These are phyloP conservation scores for Galago senegalensis DNA, from an alignment of 2,797 vertebrate genomes.

Conservation along the genomic window DNA sequence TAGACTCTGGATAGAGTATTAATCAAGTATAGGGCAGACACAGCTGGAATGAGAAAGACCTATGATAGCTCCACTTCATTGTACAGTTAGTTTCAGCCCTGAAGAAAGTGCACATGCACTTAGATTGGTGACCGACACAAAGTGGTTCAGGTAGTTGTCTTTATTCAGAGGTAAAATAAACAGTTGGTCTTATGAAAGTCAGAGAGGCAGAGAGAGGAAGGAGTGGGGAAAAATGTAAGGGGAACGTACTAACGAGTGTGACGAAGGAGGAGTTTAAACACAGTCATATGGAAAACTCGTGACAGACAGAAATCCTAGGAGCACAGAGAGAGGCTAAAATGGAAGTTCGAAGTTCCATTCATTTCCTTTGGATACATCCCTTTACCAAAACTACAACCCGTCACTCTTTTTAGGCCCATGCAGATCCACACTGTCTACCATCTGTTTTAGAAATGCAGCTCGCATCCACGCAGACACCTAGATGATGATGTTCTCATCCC, in stretches of 20 bases:
- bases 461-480: background rate
- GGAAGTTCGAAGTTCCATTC: background rate
- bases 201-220: background rate
- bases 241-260: background rate
- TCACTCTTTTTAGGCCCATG: background rate
- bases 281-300: background rate
- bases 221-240: background rate
- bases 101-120: background rate
- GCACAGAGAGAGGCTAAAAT: conserved; percentile 21
- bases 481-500: background rate
- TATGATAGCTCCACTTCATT: background rate
- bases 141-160: background rate
- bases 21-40: background rate
- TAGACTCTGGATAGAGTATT: background rate
- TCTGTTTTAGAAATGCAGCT: conserved; percentile 54
- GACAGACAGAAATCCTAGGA: background rate
- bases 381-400: conserved; percentile 54
- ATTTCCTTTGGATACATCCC: conserved; percentile 11
- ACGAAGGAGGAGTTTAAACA: background rate
- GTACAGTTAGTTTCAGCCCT: background rate
- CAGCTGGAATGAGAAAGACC: background rate
- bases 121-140: background rate
- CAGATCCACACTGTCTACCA: conserved; percentile 12
- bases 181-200: conserved; percentile 35
- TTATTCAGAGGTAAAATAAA: conserved; percentile 27